Percentiles rank a stretch among this genome's conserved stretches.
phyloP scores from a whole-genome alignment of 2,888 invertebrate species.

The Thecocarcelia acutangulata region DNA sequence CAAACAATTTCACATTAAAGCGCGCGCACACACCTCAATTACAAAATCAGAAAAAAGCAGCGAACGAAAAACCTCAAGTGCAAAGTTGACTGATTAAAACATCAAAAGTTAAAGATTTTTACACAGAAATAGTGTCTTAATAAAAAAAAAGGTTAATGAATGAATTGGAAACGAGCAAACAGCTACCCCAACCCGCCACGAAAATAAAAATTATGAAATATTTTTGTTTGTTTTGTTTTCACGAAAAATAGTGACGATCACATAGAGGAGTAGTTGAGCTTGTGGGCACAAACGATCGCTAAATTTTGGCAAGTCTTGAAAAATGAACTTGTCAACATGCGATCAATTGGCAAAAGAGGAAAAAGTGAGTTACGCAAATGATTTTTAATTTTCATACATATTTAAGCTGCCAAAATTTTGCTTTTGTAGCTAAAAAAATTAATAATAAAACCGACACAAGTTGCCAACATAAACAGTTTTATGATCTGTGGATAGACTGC shows the following conservation, averaged over 20 bases:
- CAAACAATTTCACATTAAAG: constrained; percentile 21
- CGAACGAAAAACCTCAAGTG: constrained; percentile 2
- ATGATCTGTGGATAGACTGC: constrained; percentile 64
- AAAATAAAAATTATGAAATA: constrained; percentile 42
- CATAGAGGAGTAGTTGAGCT: not conserved
- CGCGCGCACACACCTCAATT: constrained; percentile 21
- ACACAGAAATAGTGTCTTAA: constrained; percentile 54
- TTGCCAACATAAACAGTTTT: constrained; percentile 51
- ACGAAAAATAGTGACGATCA: not conserved
- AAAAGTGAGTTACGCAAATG: constrained; percentile 59
- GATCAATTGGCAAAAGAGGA: constrained; percentile 52
- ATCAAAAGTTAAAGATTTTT: constrained; percentile 60
- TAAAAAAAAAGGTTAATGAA: constrained; percentile 32
- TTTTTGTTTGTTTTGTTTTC: constrained; percentile 7
- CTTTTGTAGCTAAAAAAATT: constrained; percentile 14
- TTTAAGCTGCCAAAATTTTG: constrained; percentile 41
- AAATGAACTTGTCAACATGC: constrained; percentile 66
- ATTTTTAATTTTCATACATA: constrained; percentile 30
- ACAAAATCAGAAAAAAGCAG: constrained; percentile 5
- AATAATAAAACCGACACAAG: constrained; percentile 23
- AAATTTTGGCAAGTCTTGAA: constrained; percentile 55
- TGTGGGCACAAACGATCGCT: constrained; percentile 1
- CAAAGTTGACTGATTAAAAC: constrained; percentile 60
- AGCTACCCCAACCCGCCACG: not conserved
- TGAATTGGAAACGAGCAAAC: constrained; percentile 8